Evolutionary conservation across 2,888 invertebrate genomes (phyloP).

Genomic region (Gastrophysa polygoni): DNA sequence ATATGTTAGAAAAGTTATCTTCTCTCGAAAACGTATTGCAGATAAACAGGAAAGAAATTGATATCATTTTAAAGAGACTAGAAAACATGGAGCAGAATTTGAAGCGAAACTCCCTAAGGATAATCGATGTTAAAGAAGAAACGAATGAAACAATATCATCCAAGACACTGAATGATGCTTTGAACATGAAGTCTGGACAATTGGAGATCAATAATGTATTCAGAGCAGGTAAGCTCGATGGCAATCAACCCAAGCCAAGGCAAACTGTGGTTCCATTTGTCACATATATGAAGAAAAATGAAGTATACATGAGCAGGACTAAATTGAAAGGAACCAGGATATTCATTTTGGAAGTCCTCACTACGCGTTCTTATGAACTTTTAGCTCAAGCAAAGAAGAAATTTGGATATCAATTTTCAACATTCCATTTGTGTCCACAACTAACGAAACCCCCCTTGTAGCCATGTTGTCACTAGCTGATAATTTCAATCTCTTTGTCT

Average conservation of each 20-base stretch:
- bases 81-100: background rate
- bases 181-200: background rate
- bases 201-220: background rate
- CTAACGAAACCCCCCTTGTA: no score
- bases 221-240: background rate
- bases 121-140: background rate
- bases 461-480: no score
- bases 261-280: background rate
- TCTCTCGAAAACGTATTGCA: background rate
- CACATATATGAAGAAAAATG: background rate
- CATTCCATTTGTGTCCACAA: no score
- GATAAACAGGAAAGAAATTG: no score
- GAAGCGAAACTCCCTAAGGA: background rate
- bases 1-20: slow-evolving; percentile 1
- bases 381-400: background rate
- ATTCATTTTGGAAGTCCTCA: background rate
- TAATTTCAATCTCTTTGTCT: no score
- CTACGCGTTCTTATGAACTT: background rate
- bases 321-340: background rate
- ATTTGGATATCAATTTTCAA: no score
- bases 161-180: background rate
- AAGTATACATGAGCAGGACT: background rate
- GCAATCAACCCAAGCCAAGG: background rate
- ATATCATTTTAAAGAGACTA: background rate
- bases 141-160: background rate